Base-by-base conservation (phyloP, 2,888 invertebrate genomes). In the Hydroisotoma schaefferi region DNA sequence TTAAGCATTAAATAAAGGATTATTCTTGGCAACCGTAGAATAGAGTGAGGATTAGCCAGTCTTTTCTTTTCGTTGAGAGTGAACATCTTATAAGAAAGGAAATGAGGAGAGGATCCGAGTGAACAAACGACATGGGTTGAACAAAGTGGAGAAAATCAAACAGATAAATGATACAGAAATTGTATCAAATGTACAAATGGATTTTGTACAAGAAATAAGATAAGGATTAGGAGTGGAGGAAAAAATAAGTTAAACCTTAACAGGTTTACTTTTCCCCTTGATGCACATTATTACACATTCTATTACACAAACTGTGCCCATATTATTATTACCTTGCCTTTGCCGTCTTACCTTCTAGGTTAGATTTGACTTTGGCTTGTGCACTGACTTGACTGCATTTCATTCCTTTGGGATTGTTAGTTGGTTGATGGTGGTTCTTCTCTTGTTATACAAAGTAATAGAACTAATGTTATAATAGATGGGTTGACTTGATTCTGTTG, bases 401-500 rank as follows among this genome's bases (percentile, higher is more conserved):
- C 40, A 40, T 40, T 40, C 20, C 40, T n/a, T n/a, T n/a, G n/a
- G n/a, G n/a, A n/a, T n/a, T n/a, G n/a, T n/a, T n/a, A n/a, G n/a
- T n/a, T n/a, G n/a, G n/a, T n/a, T n/a, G n/a, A n/a, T n/a, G n/a
- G n/a, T n/a, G n/a, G n/a, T n/a, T n/a, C n/a, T n/a, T 40, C 40
- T 18, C 40, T 15, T 8, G 40, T 40, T 40, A 40, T 40, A 40
- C 20, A 40, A 40, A 40, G 40, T 40, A 40, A 40, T 40, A 46
- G 46, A 46, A 46, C 46, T 46, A 46, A 46, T 46, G 26, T 46
- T 23, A 46, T 46, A 46, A 46, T 46, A 25, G 46, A 46, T 6
- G 46, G 46, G 22, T 46, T 46, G 46, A 46, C 46, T 46, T 46
- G 46, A 46, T 46, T 46, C 23, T 46, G 46, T 46, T 46, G 46